These are phyloP conservation scores for Bergia sp. DNA, from an alignment of 92 coral and sea anemone species.

Conservation along the genomic window DNA sequence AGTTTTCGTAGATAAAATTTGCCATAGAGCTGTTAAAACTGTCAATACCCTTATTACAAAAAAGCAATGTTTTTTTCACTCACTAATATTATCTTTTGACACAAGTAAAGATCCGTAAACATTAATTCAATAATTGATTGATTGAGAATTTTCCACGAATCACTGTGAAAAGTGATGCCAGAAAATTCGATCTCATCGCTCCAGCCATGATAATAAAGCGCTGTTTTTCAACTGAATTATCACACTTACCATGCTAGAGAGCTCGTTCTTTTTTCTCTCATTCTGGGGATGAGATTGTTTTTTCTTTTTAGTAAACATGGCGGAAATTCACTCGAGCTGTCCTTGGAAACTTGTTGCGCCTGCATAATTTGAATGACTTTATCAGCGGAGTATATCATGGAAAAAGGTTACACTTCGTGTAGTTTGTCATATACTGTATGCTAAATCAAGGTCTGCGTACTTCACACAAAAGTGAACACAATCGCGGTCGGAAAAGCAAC, in stretches of 20 bases:
- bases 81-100: too few species aligned
- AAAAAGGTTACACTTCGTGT: background rate
- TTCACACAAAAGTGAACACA: too few species aligned
- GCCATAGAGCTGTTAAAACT: too few species aligned
- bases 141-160: background rate
- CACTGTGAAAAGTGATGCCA: background rate
- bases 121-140: background rate
- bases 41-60: too few species aligned
- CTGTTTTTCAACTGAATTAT: background rate
- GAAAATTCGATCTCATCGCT: background rate
- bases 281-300: slow-evolving; percentile 57
- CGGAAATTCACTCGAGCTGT: slow-evolving; percentile 3
- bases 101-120: background rate
- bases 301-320: slow-evolving; percentile 81
- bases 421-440: background rate
- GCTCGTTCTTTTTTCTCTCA: slow-evolving; percentile 77
- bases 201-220: background rate
- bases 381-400: slow-evolving; percentile 10
- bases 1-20: too few species aligned
- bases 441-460: too few species aligned
- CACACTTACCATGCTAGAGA: slow-evolving; percentile 72
- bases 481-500: too few species aligned
- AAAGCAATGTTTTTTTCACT: too few species aligned
- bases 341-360: background rate
- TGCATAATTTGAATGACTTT: background rate